phyloP scores from a whole-genome alignment of 2,888 invertebrate genomes.

The Acleris laterana region DNA sequence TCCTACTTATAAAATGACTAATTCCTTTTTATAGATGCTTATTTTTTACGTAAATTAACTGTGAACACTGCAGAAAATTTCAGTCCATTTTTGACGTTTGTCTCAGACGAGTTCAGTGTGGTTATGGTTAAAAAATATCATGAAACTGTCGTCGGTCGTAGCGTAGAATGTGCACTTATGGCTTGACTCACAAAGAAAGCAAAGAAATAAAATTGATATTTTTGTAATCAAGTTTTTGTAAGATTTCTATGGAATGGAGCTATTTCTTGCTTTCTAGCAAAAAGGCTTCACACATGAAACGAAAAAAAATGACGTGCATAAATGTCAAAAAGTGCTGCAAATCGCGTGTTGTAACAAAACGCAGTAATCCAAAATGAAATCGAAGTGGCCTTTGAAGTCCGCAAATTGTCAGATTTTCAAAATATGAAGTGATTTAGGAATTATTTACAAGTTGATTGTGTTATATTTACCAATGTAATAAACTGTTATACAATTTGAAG shows the following conservation, averaged over 20 bases:
- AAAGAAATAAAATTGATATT: too few species aligned
- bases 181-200: too few species aligned
- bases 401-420: conserved; percentile 64
- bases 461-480: conserved; percentile 60
- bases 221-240: too few species aligned
- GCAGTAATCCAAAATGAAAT: conserved; percentile 45
- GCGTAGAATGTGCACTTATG: too few species aligned
- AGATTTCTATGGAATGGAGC: too few species aligned
- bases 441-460: conserved; percentile 77
- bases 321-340: conserved; percentile 1
- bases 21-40: conserved; percentile 51
- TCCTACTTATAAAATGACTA: conserved; percentile 47
- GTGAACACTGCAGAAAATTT: conserved; percentile 53
- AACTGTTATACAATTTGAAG: conserved; percentile 47
- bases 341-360: conserved; percentile 23
- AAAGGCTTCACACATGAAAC: background rate
- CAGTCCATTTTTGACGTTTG: conserved; percentile 68
- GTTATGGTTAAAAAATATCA: conserved; percentile 31
- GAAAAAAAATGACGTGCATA: background rate
- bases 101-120: conserved; percentile 38
- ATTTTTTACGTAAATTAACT: conserved; percentile 62
- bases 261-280: background rate
- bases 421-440: conserved; percentile 73
- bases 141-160: conserved; percentile 21
- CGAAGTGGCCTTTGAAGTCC: conserved; percentile 58